A percentile compares a stretch with the other conserved stretches of the same genome.
phyloP scores from a whole-genome alignment of 2,113 vertebrate species.

The Capreolus pygargus region DNA sequence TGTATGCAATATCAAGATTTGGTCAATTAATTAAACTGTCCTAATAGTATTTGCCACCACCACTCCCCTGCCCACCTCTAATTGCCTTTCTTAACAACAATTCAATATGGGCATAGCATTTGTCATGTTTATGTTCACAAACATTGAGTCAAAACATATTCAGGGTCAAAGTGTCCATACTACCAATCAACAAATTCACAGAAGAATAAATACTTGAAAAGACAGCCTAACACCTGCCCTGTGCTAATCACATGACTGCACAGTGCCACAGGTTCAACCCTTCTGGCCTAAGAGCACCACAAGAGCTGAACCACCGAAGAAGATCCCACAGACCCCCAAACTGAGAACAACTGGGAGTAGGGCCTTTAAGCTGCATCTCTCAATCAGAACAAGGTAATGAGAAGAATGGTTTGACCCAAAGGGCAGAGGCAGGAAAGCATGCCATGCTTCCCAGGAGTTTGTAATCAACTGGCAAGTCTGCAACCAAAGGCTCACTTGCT shows the following conservation, averaged over 20 bases:
- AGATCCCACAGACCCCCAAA: background rate
- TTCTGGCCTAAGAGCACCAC: background rate
- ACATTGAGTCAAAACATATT: background rate
- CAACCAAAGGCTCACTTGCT: background rate
- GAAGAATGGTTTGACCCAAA: background rate
- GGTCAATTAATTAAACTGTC: background rate
- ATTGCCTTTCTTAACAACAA: background rate
- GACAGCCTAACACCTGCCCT: background rate
- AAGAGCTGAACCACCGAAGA: background rate
- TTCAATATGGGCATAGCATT: background rate
- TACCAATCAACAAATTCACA: background rate
- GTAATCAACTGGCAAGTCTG: background rate
- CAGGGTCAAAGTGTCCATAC: background rate
- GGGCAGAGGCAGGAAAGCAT: background rate
- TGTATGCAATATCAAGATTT: background rate
- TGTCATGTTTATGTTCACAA: background rate
- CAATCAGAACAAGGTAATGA: background rate
- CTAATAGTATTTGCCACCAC: background rate
- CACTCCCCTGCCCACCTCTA: fast-evolving
- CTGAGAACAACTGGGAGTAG: background rate
- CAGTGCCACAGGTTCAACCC: background rate
- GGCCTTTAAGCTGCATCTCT: background rate
- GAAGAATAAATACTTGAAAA: background rate
- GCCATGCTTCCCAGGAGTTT: background rate
- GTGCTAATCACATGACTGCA: background rate